Percentiles rank a stretch among this genome's conserved stretches.
Conservation (phyloP, 2,888 invertebrate genomes). For the Megaustenia siamemsis region DNA sequence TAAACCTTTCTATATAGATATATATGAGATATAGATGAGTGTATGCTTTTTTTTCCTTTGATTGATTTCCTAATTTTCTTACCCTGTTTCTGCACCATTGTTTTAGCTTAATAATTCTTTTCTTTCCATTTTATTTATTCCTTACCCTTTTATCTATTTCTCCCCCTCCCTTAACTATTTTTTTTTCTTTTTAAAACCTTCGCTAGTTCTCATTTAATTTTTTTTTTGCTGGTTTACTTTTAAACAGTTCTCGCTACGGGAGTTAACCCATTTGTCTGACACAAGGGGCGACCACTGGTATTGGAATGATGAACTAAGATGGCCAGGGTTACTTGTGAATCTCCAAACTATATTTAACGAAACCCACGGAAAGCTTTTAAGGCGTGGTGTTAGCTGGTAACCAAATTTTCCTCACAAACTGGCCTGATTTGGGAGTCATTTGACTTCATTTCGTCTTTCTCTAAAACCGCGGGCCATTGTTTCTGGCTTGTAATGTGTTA, state of each 20-base stretch:
- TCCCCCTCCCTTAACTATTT: neutral
- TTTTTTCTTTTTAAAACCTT: neutral
- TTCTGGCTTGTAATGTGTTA: constrained; percentile 40
- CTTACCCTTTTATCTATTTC: neutral
- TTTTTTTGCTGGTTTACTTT: constrained; percentile 20
- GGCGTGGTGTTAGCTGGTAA: constrained; percentile 43
- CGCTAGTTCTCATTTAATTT: neutral
- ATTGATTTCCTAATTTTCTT: neutral
- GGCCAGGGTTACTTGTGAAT: constrained; percentile 33
- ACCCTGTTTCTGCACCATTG: neutral
- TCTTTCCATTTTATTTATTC: neutral
- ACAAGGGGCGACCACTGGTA: constrained; percentile 43
- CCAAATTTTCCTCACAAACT: constrained; percentile 44
- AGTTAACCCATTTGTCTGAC: constrained; percentile 48
- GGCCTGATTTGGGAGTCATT: constrained; percentile 46
- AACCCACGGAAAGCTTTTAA: constrained; percentile 44
- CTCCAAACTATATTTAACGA: constrained; percentile 44
- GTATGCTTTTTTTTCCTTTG: no score
- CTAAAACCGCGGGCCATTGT: constrained; percentile 44
- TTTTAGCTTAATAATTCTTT: neutral
- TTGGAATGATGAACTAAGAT: constrained; percentile 46
- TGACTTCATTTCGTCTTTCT: constrained; percentile 40
- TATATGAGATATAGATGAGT: no score
- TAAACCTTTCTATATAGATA: no score
- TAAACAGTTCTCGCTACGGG: constrained; percentile 31